A percentile compares a stretch with the other conserved stretches of the same genome.
Conservation (phyloP, 2,113 vertebrate species). For the Glaucomys volans region DNA sequence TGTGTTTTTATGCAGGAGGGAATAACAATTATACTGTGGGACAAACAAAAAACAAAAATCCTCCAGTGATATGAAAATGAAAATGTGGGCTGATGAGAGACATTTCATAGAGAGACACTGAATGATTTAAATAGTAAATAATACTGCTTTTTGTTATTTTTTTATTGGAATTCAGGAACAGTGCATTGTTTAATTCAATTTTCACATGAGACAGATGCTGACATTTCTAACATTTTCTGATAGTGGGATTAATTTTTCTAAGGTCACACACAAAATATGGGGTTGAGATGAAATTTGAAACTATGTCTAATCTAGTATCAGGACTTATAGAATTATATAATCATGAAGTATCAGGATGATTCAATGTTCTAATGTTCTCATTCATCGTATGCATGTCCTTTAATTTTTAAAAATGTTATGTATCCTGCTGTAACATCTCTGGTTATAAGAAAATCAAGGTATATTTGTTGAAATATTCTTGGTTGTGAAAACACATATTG, state of each 20-base stretch:
- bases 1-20: neutral
- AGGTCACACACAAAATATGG: neutral
- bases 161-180: neutral
- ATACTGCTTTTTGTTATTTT: neutral
- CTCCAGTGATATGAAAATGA: neutral
- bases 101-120: neutral
- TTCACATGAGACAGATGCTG: neutral
- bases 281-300: neutral
- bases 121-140: neutral
- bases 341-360: neutral
- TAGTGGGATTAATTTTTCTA: neutral
- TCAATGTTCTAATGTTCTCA: neutral
- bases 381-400: neutral
- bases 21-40: neutral
- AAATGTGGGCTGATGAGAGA: neutral
- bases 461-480: neutral
- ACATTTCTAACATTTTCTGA: neutral
- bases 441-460: neutral
- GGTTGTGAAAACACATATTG: neutral
- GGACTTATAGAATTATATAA: neutral
- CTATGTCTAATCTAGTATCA: neutral
- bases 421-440: neutral
- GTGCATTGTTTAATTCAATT: neutral
- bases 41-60: neutral
- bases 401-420: neutral